Evolutionary conservation across 2,888 invertebrate species (phyloP), one percentile per base, ranked within the genome.

Genomic region (Arrhopalites spinosus): DNA sequence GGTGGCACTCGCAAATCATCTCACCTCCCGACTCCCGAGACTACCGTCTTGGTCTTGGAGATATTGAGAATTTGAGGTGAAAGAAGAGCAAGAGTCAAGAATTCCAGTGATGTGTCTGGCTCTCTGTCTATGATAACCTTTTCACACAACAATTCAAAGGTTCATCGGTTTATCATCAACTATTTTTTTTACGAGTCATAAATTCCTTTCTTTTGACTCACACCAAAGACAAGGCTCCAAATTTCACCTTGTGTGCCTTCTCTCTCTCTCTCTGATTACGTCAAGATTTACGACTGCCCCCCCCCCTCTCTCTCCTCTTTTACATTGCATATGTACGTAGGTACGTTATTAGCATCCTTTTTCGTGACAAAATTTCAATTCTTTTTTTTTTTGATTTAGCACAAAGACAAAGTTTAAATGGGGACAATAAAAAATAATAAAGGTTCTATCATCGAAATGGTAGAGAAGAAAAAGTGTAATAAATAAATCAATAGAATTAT

Each of bases 161-260:
- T 64, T 64, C 66, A 13, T 43, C 17, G 17, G 50, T 50, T 50
- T 15, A 50, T 50, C 50, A 50, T n/a, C 50, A 50, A 8, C 50
- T 17, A 29, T 29, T 29, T 66, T 66, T 66, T 66, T 66, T 66
- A 66, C 66, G 20, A 43, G 36, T 66, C 50, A 50, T 68, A 68
- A 68, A 68, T 68, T 68, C 68, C 50, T 25, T 23, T 47, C 25
- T 68, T 47, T 68, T 68, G 68, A 68, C 68, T 68, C 68, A 13
- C 59, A 27, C 23, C 27, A 61, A n/a, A n/a, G 50, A n/a, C n/a
- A n/a, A n/a, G n/a, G n/a, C n/a, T n/a, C n/a, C n/a, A n/a, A n/a
- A n/a, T n/a, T n/a, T n/a, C n/a, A n/a, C 11, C 36, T 3, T 36
- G 36, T 36, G 36, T 36, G 36, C 11, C 5, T 36, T 36, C 36